Conservation (phyloP, 2,113 vertebrate genomes). For the Rissa tridactyla region DNA sequence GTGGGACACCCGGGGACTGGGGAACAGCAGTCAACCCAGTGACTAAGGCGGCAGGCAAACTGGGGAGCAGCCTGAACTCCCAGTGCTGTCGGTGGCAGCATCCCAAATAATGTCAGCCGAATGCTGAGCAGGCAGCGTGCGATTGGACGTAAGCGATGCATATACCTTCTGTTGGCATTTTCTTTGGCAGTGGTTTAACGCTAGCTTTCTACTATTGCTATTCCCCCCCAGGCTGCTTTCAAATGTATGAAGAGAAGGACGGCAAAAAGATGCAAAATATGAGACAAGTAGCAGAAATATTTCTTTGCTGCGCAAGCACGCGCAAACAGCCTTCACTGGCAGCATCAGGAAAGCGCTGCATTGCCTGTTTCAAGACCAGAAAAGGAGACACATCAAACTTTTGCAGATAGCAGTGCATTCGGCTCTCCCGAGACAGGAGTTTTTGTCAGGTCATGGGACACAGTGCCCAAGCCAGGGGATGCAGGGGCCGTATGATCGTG, state of each 20-base stretch:
- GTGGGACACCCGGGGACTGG: not conserved
- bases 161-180: constrained; percentile 59
- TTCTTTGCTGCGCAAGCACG: not conserved
- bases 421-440: not conserved
- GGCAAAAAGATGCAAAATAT: constrained; percentile 14
- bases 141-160: constrained; percentile 7
- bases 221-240: constrained; percentile 17
- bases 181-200: constrained; percentile 30
- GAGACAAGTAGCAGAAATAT: not conserved
- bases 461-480: not conserved
- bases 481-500: fast-evolving
- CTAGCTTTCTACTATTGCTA: constrained; percentile 25
- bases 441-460: not conserved
- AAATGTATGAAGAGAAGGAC: not conserved
- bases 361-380: not conserved
- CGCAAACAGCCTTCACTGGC: not conserved
- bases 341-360: not conserved
- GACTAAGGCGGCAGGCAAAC: not conserved
- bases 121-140: constrained; percentile 26
- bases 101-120: constrained; percentile 19
- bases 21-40: not conserved
- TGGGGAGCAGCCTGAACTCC: not conserved
- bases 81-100: constrained; percentile 28
- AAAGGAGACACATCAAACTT: not conserved
- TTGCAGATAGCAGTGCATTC: not conserved